phyloP scores from a whole-genome alignment of 1,140 invertebrate genomes.

The Saxidomus purpurata region DNA sequence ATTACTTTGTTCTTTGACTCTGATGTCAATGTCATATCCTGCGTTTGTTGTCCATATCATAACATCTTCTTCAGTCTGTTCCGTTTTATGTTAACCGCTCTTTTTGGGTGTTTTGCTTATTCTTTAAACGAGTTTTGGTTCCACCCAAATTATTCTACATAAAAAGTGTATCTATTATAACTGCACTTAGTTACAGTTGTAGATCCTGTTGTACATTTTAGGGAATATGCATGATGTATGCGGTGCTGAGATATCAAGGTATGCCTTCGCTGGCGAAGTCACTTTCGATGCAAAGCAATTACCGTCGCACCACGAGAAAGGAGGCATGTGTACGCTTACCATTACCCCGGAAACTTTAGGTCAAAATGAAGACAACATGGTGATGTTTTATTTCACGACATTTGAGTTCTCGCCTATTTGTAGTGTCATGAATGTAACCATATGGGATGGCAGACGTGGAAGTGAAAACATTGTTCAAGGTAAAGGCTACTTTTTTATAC shows the following conservation, averaged over 20 bases:
- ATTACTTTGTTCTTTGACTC: too few species aligned
- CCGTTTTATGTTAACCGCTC: too few species aligned
- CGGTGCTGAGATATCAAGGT: neutral
- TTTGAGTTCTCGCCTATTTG: neutral
- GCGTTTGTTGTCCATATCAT: too few species aligned
- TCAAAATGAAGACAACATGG: neutral
- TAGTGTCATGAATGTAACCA: neutral
- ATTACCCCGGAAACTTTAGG: neutral
- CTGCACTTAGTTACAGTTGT: too few species aligned
- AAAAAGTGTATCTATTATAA: too few species aligned
- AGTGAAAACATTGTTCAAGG: neutral
- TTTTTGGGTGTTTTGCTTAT: too few species aligned
- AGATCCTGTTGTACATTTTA: neutral
- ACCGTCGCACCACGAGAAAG: neutral
- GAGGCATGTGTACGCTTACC: neutral
- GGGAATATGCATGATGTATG: neutral
- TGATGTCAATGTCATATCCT: too few species aligned
- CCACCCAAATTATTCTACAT: too few species aligned
- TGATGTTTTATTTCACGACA: constrained; percentile 6
- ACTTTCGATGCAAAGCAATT: neutral
- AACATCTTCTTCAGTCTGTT: too few species aligned
- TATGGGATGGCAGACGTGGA: neutral
- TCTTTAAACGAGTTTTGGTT: too few species aligned
- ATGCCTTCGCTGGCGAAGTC: neutral
- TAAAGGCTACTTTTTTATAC: too few species aligned